Conservation (phyloP, 2,888 invertebrate species). For the Eilema depressum region DNA sequence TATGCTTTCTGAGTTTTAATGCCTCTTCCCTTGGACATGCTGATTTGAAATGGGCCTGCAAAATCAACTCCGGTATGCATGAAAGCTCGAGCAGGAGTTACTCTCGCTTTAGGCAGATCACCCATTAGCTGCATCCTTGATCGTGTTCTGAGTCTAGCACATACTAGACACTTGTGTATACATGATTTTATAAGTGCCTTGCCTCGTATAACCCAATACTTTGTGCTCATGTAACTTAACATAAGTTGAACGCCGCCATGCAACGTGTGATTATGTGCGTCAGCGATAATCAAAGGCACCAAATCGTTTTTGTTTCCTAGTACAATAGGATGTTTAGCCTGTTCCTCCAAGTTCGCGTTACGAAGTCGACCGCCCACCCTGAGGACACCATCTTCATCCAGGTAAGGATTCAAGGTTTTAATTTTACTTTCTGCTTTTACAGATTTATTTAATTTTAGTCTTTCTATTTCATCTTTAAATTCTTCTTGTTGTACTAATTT, state of each 20-base stretch:
- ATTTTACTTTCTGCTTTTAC: neutral
- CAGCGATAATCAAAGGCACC: no score
- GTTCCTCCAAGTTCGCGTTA: neutral
- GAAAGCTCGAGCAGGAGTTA: slow-evolving; percentile 3
- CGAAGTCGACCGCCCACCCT: neutral
- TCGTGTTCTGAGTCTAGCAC: neutral
- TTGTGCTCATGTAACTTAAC: neutral
- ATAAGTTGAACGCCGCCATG: neutral
- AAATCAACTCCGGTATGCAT: neutral
- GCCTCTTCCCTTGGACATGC: neutral
- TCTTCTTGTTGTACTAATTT: no score
- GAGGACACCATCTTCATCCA: neutral
- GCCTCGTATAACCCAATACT: neutral
- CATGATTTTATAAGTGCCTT: neutral
- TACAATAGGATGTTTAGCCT: neutral
- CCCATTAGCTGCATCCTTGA: neutral
- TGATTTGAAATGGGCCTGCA: neutral
- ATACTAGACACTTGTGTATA: neutral
- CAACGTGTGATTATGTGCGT: neutral
- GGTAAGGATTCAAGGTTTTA: neutral
- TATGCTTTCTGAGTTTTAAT: neutral
- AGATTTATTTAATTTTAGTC: neutral
- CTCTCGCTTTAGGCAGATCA: neutral
- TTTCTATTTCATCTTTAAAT: no score
- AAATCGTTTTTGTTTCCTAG: neutral